Conservation (phyloP, 2,888 invertebrate genomes). For the Xylophagus ater region DNA sequence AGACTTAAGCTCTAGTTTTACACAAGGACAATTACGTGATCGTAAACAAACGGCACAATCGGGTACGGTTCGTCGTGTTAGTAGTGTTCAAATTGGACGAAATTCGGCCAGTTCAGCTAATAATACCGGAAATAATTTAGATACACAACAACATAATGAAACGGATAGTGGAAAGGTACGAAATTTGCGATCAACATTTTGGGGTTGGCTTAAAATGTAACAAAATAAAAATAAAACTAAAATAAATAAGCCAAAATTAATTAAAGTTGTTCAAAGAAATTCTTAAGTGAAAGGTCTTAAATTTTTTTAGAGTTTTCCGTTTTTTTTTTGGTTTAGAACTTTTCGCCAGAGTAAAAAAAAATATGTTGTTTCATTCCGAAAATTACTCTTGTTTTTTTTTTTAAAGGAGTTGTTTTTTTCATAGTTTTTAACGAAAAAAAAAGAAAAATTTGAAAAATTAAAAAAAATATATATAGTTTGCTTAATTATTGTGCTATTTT, state of each 20-base stretch:
- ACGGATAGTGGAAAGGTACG: conserved; percentile 40
- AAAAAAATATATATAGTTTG: too few relatives aligned
- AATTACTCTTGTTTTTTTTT: too few relatives aligned
- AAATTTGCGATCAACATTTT: conserved; percentile 39
- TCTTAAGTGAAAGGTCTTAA: neutral
- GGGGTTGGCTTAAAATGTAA: conserved; percentile 40
- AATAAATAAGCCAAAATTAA: conserved; percentile 8
- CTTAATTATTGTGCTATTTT: too few relatives aligned
- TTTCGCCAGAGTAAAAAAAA: too few relatives aligned
- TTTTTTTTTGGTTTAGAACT: too few relatives aligned
- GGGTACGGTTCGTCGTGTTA: conserved; percentile 27
- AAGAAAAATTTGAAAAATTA: too few relatives aligned
- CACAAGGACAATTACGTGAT: conserved; percentile 21
- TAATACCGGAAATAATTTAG: conserved; percentile 18
- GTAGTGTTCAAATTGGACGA: conserved; percentile 36
- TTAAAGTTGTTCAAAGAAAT: neutral
- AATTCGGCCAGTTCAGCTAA: conserved; percentile 14
- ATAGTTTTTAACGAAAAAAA: too few relatives aligned
- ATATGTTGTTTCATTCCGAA: too few relatives aligned
- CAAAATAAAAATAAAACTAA: conserved; percentile 5
- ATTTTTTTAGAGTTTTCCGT: too few relatives aligned
- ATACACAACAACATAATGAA: conserved; percentile 23
- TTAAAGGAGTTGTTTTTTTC: too few relatives aligned
- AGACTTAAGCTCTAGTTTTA: conserved; percentile 20
- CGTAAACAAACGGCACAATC: conserved; percentile 21